A percentile compares a stretch with the other conserved stretches of the same genome.
Evolutionary conservation across 1,140 invertebrate species (phyloP).

Genomic region (Drosophila orosa): DNA sequence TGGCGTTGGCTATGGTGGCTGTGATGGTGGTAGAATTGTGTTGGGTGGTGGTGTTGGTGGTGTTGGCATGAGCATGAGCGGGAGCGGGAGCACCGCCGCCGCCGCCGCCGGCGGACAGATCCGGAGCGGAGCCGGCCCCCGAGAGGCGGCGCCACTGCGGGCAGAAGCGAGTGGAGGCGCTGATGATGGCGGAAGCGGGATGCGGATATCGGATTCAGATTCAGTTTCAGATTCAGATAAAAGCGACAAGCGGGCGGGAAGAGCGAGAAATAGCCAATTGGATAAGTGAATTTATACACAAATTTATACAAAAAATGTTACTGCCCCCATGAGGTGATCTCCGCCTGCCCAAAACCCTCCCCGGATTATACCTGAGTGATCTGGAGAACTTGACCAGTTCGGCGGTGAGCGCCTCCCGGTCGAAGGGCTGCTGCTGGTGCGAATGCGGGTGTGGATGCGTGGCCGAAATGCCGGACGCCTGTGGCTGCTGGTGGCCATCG

Average conservation of each 20-base stretch:
- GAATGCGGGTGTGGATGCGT: constrained; percentile 21
- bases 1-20: constrained; percentile 31
- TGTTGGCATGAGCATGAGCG: constrained; percentile 53
- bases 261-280: constrained; percentile 45
- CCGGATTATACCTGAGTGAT: constrained; percentile 84
- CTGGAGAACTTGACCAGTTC: constrained; percentile 90
- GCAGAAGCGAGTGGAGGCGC: constrained; percentile 77
- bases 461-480: constrained; percentile 24
- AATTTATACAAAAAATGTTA: not conserved
- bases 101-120: constrained; percentile 68
- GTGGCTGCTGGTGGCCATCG: constrained; percentile 71
- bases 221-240: not conserved
- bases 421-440: constrained; percentile 75
- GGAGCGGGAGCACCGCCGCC: constrained; percentile 19
- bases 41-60: constrained; percentile 21
- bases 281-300: constrained; percentile 26
- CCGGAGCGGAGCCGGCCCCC: constrained; percentile 84
- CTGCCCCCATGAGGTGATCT: constrained; percentile 23
- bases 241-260: constrained; percentile 34
- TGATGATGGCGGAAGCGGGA: constrained; percentile 31
- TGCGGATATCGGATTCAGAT: constrained; percentile 20
- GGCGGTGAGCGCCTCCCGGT: constrained; percentile 88
- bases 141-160: constrained; percentile 78
- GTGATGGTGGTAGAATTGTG: constrained; percentile 15
- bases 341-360: not conserved